Base-by-base conservation (phyloP, 2,113 vertebrate genomes). In the Cryptotis parvus region DNA sequence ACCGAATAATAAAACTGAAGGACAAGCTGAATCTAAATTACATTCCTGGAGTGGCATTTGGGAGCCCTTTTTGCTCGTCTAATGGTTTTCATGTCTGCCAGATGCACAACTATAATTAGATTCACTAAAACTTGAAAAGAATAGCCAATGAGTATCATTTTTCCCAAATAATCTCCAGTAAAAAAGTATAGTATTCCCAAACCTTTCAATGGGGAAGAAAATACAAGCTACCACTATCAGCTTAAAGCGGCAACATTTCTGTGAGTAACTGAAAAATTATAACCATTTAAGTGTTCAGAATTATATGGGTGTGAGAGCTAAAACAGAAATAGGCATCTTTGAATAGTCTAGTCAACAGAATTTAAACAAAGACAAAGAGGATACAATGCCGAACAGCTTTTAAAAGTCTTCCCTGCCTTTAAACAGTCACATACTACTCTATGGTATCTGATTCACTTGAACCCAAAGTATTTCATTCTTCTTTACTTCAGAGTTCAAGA, bases 91-190 rank as follows among this genome's bases (percentile, higher is more conserved):
- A 90, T 96, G 92, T 65, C 92, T 93, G 77, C 89, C 92, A 91
- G 76, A 93, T 87, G 84, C 65, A 89, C 33, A 6, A 83, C 79
- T 90, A 22, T 87, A 94, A 97, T 92, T 92, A 96, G 68, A 94
- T 77, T 91, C 85, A 68, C 77, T 75, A 89, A 90, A 95, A 94
- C 92, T 87, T 92, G 89, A 94, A 94, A 97, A 95, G 93, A 92
- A 93, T 22, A 52, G 74, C 73, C 91, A 24, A 74, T 63, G 92
- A 96, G 80, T 85, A 95, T 91, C 80, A 93, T 91, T 77, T 72
- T 29, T 22, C 31, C 41, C 84, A 87, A 87, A 95, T 84, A 77
- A 94, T 74, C 65, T 70, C 77, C 94, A 91, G 89, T 91, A 93
- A 92, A n/a, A 74, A 92, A 91, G 79, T 58, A 33, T 77, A 94